Evolutionary conservation across 2,888 invertebrate species (phyloP).

Genomic region (Netelia inedita): DNA sequence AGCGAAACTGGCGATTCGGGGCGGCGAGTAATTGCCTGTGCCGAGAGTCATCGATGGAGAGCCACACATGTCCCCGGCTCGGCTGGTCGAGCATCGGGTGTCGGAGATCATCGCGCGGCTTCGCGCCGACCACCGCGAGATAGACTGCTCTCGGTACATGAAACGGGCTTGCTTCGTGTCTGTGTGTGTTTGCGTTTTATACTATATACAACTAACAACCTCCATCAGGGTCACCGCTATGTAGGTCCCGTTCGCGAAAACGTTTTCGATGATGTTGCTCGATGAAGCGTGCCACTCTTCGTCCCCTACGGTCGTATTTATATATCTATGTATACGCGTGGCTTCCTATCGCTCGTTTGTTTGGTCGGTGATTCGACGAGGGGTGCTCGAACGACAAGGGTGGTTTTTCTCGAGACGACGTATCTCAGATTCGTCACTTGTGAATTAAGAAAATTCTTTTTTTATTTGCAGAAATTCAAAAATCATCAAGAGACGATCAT

Average conservation of each 20-base stretch:
- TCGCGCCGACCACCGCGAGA: constrained; percentile 61
- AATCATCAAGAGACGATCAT: neutral
- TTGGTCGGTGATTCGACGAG: neutral
- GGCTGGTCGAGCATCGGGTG: constrained; percentile 58
- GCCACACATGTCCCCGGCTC: constrained; percentile 36
- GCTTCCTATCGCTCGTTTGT: neutral
- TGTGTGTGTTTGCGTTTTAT: constrained; percentile 6
- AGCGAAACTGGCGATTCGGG: constrained; percentile 51
- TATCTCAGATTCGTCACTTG: constrained; percentile 6
- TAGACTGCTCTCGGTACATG: constrained; percentile 30
- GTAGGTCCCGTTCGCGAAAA: constrained; percentile 52
- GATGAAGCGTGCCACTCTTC: constrained; percentile 64
- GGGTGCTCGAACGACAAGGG: neutral
- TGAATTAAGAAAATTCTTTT: constrained; percentile 39
- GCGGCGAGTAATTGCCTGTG: constrained; percentile 67
- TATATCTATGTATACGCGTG: neutral
- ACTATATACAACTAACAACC: constrained; percentile 26
- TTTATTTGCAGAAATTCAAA: neutral
- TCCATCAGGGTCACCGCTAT: constrained; percentile 36
- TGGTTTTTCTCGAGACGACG: neutral
- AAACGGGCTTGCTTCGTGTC: neutral
- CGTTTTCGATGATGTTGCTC: constrained; percentile 67
- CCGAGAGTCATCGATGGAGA: constrained; percentile 69
- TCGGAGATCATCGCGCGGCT: constrained; percentile 68
- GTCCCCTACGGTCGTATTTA: constrained; percentile 41